phyloP scores from a whole-genome alignment of 2,797 vertebrate genomes.

The Chromis chromis region DNA sequence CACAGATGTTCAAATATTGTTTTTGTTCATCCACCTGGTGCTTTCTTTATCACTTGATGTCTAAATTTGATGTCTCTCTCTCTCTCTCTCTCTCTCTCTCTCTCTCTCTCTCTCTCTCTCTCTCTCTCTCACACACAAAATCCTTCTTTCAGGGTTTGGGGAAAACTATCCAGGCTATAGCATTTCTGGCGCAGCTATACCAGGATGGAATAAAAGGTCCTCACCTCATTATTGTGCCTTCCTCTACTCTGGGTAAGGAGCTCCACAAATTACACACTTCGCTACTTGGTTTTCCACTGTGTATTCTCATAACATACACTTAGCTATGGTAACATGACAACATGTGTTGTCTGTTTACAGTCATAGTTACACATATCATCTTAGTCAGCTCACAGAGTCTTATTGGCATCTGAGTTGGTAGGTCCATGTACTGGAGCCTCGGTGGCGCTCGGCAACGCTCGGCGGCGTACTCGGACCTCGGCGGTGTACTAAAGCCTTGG shows the following conservation, averaged over 20 bases:
- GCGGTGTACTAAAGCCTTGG: too few species aligned
- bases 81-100: constrained; percentile 1
- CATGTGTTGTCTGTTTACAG: neutral
- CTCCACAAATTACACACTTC: neutral
- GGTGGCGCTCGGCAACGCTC: too few species aligned
- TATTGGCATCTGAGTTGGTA: too few species aligned
- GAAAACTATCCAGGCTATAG: constrained; percentile 98
- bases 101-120: neutral
- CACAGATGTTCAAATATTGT: constrained; percentile 16
- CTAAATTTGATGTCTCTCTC: constrained; percentile 6
- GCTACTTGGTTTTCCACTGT: neutral
- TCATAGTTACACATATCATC: neutral
- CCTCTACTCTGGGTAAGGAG: constrained; percentile 93
- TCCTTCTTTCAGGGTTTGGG: constrained; percentile 89
- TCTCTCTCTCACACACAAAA: too few species aligned
- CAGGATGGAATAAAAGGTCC: constrained; percentile 90
- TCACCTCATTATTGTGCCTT: constrained; percentile 93
- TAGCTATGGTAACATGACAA: too few species aligned
- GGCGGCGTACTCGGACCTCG: too few species aligned
- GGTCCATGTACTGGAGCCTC: too few species aligned
- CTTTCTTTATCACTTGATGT: neutral
- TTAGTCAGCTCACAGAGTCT: neutral
- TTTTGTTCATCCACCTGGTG: neutral
- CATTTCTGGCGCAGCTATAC: constrained; percentile 93
- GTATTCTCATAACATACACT: neutral